Evolutionary conservation across 2,113 vertebrate species (phyloP).

Genomic region (Hipposideros armiger): DNA sequence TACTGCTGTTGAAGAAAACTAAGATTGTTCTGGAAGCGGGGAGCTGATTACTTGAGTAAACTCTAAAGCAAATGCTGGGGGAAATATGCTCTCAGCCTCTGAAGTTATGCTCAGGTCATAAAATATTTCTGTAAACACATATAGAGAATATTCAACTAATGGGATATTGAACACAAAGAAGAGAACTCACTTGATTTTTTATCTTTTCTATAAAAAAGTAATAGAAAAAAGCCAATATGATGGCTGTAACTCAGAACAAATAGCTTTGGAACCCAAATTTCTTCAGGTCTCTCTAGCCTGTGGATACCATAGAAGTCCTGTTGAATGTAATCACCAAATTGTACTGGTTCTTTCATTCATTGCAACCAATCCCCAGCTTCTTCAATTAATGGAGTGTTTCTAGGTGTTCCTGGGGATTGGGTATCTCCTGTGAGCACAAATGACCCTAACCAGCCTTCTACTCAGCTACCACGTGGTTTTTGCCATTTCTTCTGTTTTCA

Average conservation of each 20-base stretch:
- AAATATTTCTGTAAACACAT: conserved; percentile 62
- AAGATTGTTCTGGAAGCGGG: conserved; percentile 52
- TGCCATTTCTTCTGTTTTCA: not conserved
- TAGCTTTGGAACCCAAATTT: conserved; percentile 5
- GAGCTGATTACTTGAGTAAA: conserved; percentile 37
- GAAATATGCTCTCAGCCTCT: conserved; percentile 36
- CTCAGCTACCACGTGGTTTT: not conserved
- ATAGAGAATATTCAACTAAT: conserved; percentile 24
- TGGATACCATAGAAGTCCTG: not conserved
- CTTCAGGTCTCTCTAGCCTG: not conserved
- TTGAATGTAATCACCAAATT: conserved; percentile 38
- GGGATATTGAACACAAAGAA: conserved; percentile 47
- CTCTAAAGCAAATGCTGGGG: conserved; percentile 60
- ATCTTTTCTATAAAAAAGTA: conserved; percentile 33
- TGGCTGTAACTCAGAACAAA: conserved; percentile 7
- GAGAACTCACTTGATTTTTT: conserved; percentile 30
- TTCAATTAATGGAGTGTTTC: not conserved
- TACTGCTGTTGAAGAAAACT: conserved; percentile 42
- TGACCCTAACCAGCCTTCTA: not conserved
- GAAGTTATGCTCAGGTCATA: conserved; percentile 38
- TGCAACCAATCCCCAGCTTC: not conserved
- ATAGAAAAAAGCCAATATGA: conserved; percentile 36
- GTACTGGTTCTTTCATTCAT: not conserved
- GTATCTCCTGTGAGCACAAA: not conserved
- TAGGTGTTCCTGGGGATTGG: not conserved